Evolutionary conservation across 2,888 invertebrate species (phyloP).

Genomic region (Sclerodermus sp.): DNA sequence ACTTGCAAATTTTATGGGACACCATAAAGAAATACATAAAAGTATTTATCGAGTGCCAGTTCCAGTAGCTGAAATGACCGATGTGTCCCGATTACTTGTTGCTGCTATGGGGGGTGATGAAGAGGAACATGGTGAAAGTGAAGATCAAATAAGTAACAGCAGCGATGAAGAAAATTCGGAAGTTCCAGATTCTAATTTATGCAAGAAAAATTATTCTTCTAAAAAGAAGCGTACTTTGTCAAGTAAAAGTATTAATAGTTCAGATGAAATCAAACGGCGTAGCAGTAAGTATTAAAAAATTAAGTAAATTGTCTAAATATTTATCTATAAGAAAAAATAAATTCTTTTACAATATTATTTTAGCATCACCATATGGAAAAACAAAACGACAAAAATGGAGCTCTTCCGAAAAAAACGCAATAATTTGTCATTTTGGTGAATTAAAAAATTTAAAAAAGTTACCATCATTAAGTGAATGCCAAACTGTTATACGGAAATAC

Average conservation of each 20-base stretch:
- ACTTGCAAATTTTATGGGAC: constrained; percentile 34
- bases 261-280: background rate
- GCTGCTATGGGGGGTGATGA: constrained; percentile 15
- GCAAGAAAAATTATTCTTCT: background rate
- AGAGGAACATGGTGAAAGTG: constrained; percentile 1
- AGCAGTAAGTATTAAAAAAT: background rate
- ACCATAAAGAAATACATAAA: constrained; percentile 34
- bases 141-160: background rate
- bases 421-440: background rate
- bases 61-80: constrained; percentile 23
- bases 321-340: background rate
- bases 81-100: constrained; percentile 26
- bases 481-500: constrained; percentile 1
- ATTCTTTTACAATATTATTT: background rate
- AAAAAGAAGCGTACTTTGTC: background rate
- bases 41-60: constrained; percentile 30
- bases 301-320: background rate
- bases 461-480: constrained; percentile 4
- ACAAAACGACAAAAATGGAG: background rate
- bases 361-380: background rate
- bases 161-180: background rate
- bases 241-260: background rate
- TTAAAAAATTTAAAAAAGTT: background rate
- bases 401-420: background rate
- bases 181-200: background rate